Conservation (phyloP, 2,113 vertebrate species). For the Pseudorhombus dupliciocellatus region DNA sequence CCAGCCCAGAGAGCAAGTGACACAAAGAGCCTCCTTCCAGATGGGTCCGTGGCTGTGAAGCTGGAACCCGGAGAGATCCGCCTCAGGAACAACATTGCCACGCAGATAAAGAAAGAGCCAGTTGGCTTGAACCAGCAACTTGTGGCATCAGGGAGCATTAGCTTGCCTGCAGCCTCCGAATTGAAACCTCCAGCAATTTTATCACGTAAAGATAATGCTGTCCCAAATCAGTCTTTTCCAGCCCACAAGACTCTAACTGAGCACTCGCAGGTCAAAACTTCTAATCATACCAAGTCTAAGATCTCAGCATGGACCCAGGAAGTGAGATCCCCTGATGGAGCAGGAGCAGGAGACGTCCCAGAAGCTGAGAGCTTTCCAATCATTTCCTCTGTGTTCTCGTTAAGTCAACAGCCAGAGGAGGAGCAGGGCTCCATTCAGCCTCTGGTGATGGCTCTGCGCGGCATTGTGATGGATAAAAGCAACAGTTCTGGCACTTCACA, state of each 20-base stretch:
- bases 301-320: slow-evolving; percentile 33
- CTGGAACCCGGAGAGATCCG: slow-evolving; percentile 39
- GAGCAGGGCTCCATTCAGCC: slow-evolving; percentile 77
- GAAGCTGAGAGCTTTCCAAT: slow-evolving; percentile 83
- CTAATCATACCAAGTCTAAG: slow-evolving; percentile 26
- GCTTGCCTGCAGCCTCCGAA: slow-evolving; percentile 7
- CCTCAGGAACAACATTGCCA: slow-evolving; percentile 25
- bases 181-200: slow-evolving; percentile 15
- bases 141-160: slow-evolving; percentile 30
- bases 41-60: slow-evolving; percentile 50
- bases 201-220: slow-evolving; percentile 29
- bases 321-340: neutral
- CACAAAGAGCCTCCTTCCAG: slow-evolving; percentile 17
- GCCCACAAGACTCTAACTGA: slow-evolving; percentile 12
- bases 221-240: slow-evolving; percentile 23
- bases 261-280: slow-evolving; percentile 8
- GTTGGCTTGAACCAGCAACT: slow-evolving; percentile 25
- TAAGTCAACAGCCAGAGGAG: slow-evolving; percentile 84
- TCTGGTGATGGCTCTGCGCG: slow-evolving; percentile 76
- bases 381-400: slow-evolving; percentile 94
- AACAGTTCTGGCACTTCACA: slow-evolving; percentile 1
- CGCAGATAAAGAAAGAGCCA: slow-evolving; percentile 35
- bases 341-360: neutral
- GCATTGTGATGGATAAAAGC: slow-evolving; percentile 71
- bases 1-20: slow-evolving; percentile 22